These are phyloP conservation scores for Circaetus gallicus DNA, from an alignment of 2,113 vertebrate genomes.

Conservation along the genomic window DNA sequence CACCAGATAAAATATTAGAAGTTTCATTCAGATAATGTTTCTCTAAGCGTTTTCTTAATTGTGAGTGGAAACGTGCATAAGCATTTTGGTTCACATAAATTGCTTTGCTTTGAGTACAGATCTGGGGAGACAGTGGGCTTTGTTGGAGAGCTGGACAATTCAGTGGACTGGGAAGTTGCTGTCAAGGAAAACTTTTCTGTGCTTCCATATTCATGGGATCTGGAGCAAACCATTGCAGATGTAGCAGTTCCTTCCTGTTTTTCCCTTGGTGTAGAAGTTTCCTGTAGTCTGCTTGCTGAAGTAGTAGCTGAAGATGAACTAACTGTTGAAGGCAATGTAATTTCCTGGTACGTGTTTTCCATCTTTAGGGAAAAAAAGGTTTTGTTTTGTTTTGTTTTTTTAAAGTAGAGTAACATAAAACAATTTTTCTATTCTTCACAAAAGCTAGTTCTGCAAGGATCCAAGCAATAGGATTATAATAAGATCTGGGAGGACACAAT, in stretches of 20 bases:
- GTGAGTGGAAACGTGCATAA: slow-evolving; percentile 86
- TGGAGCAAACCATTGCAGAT: slow-evolving; percentile 44
- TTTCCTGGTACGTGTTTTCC: slow-evolving; percentile 76
- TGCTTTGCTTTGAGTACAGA: slow-evolving; percentile 78
- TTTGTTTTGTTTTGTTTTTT: background rate
- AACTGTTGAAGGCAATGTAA: slow-evolving; percentile 71
- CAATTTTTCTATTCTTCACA: background rate
- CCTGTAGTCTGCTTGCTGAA: slow-evolving; percentile 58
- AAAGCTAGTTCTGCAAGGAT: background rate
- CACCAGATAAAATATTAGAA: slow-evolving; percentile 69
- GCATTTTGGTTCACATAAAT: slow-evolving; percentile 80
- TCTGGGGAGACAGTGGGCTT: slow-evolving; percentile 71
- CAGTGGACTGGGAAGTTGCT: slow-evolving; percentile 73
- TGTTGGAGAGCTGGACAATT: slow-evolving; percentile 51
- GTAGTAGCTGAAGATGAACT: slow-evolving; percentile 65
- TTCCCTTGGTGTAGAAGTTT: slow-evolving; percentile 48
- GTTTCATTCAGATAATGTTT: slow-evolving; percentile 77
- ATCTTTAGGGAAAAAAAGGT: slow-evolving; percentile 78
- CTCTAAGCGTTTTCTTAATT: slow-evolving; percentile 83
- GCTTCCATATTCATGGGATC: slow-evolving; percentile 58
- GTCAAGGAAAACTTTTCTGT: slow-evolving; percentile 77
- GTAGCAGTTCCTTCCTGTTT: slow-evolving; percentile 7
- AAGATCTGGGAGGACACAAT: background rate
- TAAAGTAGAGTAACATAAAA: background rate
- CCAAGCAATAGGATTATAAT: background rate